These are phyloP conservation scores for Mesodorylaimus sp. DNA, from an alignment of 2,888 invertebrate species.

Conservation along the genomic window DNA sequence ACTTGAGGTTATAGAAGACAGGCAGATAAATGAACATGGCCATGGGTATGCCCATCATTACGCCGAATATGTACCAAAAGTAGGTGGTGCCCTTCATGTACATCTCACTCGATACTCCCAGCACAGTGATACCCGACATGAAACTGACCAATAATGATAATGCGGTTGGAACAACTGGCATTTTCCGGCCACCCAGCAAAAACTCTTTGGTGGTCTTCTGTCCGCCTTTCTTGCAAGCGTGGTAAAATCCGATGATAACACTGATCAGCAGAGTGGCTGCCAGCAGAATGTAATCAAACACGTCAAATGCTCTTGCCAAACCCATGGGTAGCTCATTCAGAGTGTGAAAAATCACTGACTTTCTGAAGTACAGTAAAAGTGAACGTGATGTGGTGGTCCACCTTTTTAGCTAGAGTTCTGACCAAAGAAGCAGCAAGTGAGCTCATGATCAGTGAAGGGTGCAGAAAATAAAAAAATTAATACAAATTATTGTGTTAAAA, in stretches of 20 bases:
- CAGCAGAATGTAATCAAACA: constrained; percentile 7
- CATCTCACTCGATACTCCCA: constrained; percentile 13
- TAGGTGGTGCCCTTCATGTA: constrained; percentile 12
- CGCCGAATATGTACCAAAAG: constrained; percentile 4
- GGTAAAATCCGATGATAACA: constrained; percentile 5
- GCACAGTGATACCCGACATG: constrained; percentile 11
- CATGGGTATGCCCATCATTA: constrained; percentile 2
- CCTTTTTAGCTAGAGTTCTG: too few relatives aligned
- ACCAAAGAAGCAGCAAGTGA: too few relatives aligned
- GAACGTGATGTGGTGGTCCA: too few relatives aligned
- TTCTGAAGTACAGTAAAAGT: too few relatives aligned
- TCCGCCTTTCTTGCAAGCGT: constrained; percentile 2
- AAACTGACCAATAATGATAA: constrained; percentile 12
- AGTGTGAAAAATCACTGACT: too few relatives aligned
- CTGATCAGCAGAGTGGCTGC: constrained; percentile 5
- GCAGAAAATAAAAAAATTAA: too few relatives aligned
- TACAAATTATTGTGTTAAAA: too few relatives aligned
- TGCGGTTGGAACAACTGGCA: constrained; percentile 10
- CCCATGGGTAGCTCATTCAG: too few relatives aligned
- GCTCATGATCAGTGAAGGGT: too few relatives aligned
- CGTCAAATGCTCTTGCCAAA: neutral
- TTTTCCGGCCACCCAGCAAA: constrained; percentile 6
- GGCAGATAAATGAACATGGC: constrained; percentile 8
- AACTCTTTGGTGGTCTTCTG: constrained; percentile 7
- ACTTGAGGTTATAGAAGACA: constrained; percentile 8